Evolutionary conservation across 2,113 vertebrate genomes (phyloP).

Genomic region (Rhadina sibilatrix): DNA sequence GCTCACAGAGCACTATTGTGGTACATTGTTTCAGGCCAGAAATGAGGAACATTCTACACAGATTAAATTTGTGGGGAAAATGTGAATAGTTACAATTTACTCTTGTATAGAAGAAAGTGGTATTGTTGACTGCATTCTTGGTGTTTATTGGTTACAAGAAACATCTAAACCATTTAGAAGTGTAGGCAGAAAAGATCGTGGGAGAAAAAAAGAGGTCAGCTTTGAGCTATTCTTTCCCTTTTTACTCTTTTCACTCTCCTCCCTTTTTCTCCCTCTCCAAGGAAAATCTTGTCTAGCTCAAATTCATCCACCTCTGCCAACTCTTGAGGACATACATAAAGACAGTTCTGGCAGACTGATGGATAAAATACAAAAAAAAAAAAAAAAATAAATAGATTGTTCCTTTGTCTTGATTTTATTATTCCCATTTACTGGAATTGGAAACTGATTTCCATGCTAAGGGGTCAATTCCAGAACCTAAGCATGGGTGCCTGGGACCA

Average conservation of each 20-base stretch:
- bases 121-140: not conserved
- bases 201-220: not conserved
- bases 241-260: not conserved
- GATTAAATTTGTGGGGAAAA: not conserved
- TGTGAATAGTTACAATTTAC: not conserved
- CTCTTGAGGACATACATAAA: not conserved
- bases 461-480: not conserved
- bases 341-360: not conserved
- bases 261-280: not conserved
- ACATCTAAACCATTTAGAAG: not conserved
- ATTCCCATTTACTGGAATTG: not conserved
- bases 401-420: not conserved
- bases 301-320: not conserved
- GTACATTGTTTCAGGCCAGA: not conserved
- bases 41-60: not conserved
- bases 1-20: not conserved
- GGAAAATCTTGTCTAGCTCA: not conserved
- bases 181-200: not conserved
- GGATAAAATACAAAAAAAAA: not conserved
- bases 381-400: not conserved
- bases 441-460: not conserved
- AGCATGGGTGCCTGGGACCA: not conserved
- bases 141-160: not conserved
- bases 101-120: not conserved
- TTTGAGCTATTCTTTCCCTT: not conserved